Evolutionary conservation across 2,888 invertebrate genomes (phyloP).

Genomic region (Dorcus hopei): DNA sequence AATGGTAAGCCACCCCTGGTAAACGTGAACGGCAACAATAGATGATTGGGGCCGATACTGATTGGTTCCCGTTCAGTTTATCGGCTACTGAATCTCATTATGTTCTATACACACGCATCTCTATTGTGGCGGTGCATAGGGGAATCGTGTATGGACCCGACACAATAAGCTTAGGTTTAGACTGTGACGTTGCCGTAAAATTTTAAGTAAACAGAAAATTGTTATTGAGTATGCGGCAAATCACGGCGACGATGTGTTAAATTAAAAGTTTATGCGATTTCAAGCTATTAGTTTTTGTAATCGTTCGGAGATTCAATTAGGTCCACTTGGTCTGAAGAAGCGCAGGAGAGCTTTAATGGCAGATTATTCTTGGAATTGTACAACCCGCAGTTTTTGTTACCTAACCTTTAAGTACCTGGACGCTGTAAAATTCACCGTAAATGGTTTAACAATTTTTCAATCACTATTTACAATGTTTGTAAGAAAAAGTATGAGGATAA

Average conservation of each 20-base stretch:
- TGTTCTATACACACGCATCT: slow-evolving; percentile 42
- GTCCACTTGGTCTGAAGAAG: neutral
- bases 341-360: neutral
- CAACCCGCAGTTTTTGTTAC: slow-evolving; percentile 16
- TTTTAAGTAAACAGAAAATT: slow-evolving; percentile 30
- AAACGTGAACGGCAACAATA: slow-evolving; percentile 35
- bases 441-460: slow-evolving; percentile 1
- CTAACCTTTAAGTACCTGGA: slow-evolving; percentile 9
- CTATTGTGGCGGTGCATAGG: slow-evolving; percentile 37
- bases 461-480: no score
- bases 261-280: slow-evolving; percentile 16
- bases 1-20: slow-evolving; percentile 24
- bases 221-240: slow-evolving; percentile 19
- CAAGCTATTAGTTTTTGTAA: neutral
- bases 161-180: slow-evolving; percentile 25
- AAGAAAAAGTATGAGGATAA: no score
- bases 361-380: slow-evolving; percentile 13
- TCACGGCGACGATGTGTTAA: slow-evolving; percentile 35
- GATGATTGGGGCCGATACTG: slow-evolving; percentile 39
- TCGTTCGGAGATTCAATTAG: neutral
- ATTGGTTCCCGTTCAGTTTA: slow-evolving; percentile 38
- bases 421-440: slow-evolving; percentile 16
- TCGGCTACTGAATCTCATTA: slow-evolving; percentile 45
- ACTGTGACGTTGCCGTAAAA: slow-evolving; percentile 37
- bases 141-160: slow-evolving; percentile 30